Base-by-base conservation (phyloP, 2,797 vertebrate species). In the Picus viridis region DNA sequence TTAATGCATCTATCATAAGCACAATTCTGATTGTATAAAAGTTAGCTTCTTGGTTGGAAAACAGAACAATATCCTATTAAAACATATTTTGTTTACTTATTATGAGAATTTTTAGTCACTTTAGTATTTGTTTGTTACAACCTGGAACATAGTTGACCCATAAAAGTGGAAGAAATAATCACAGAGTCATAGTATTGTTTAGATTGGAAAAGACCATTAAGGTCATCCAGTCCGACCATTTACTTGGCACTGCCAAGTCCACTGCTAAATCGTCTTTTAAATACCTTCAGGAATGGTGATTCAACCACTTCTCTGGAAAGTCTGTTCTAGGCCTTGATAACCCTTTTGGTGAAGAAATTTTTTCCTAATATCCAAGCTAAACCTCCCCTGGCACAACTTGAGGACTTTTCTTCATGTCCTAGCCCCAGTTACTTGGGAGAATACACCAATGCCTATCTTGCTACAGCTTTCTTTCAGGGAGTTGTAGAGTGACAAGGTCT, bases 11-110 rank as follows among this genome's bases (percentile, higher is more conserved):
- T 76, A 82, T 93, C 80, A 63, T 43, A 75, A 62, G 80, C 71
- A 36, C 47, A 47, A 80, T 75, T 53, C 69, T 90, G 53, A 65
- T 88, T 92, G 85, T 78, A 29, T 75, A 67, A 75, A 94, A 93
- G 41, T 88, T 85, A 72, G 67, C 24, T 68, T 79, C 49, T 86
- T 92, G 87, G 88, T 89, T 70, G 89, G 76, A 84, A 92, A 94
- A 89, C 76, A 92, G 45, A 79, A 67, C 70, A 95, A 70, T 81
- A 90, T 81, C 41, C 19, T 79, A 74, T 83, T 75, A 61, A 57
- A 90, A 20, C 80, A 43, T 30, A 62, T 91, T 77, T 79, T 29
- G 80, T 95, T 94, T 72, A 64, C 57, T 85, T 81, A 45, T n/a
- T 86, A 75, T 12, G 53, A 72, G n/a, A 64, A 67, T 15, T 92